Conservation (phyloP, 2,113 vertebrate species). For the Equus przewalskii region DNA sequence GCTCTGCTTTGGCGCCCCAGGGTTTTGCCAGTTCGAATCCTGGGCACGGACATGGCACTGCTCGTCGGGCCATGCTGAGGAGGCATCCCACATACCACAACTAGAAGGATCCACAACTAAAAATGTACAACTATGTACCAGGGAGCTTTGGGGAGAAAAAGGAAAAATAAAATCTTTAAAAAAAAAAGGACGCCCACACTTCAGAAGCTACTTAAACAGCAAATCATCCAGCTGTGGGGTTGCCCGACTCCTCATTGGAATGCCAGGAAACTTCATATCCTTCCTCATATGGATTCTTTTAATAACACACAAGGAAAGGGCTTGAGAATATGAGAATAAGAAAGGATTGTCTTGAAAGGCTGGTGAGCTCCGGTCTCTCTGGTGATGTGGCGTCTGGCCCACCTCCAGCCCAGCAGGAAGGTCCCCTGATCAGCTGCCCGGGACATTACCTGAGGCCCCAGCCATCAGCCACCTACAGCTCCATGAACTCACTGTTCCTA, state of each 20-base stretch:
- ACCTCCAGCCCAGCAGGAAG: not conserved
- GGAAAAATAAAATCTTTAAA: no score
- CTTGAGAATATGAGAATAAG: not conserved
- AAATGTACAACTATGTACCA: no score
- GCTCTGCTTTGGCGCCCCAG: no score
- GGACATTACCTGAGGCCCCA: not conserved
- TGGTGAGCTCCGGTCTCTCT: not conserved
- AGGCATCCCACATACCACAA: no score
- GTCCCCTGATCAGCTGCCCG: not conserved
- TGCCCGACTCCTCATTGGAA: not conserved
- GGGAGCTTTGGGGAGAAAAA: no score
- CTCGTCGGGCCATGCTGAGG: no score
- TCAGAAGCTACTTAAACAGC: not conserved
- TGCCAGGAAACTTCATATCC: not conserved
- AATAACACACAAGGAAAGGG: not conserved
- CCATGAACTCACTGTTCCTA: not conserved
- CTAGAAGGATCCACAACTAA: no score
- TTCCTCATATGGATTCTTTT: not conserved
- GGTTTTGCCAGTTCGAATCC: no score
- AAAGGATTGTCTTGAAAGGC: not conserved
- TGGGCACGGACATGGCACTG: no score
- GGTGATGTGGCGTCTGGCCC: not conserved
- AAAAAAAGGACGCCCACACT: not conserved
- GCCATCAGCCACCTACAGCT: not conserved
- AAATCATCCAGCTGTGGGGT: no score